phyloP scores from a whole-genome alignment of 2,797 vertebrate species.

The Clarias fuscus region DNA sequence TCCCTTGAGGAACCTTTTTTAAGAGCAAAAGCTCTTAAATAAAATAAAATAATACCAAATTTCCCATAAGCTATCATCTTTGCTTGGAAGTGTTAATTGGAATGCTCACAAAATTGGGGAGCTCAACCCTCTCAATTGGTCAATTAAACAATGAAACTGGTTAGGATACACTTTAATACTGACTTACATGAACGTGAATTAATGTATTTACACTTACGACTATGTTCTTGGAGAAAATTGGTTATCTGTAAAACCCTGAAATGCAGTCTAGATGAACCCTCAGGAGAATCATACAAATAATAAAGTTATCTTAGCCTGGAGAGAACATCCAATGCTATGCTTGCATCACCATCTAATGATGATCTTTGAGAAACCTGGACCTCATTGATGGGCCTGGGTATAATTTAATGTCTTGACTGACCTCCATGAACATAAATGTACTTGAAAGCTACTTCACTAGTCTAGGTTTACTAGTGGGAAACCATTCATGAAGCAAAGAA shows the following conservation, averaged over 20 bases:
- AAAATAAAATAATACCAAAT: neutral
- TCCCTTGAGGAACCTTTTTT: neutral
- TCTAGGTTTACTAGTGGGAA: neutral
- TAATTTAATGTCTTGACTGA: neutral
- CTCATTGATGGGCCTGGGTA: neutral
- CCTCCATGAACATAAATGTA: neutral
- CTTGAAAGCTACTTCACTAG: neutral
- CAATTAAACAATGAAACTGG: neutral
- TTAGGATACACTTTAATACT: neutral
- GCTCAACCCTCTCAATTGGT: neutral
- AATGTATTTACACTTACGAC: neutral
- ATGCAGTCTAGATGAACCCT: neutral
- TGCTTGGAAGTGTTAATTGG: neutral
- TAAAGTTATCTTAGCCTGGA: neutral
- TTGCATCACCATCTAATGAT: neutral
- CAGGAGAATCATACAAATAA: neutral
- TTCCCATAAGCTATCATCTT: neutral
- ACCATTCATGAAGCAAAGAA: neutral
- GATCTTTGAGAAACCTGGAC: neutral
- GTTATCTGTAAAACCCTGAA: neutral
- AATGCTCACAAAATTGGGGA: neutral
- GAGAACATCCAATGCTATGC: neutral
- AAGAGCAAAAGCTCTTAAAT: neutral
- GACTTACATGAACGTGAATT: neutral
- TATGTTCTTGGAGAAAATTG: neutral